Percentiles rank a stretch among this genome's conserved stretches.
phyloP scores from a whole-genome alignment of 1,140 invertebrate genomes.

The Drosophila yakuba region DNA sequence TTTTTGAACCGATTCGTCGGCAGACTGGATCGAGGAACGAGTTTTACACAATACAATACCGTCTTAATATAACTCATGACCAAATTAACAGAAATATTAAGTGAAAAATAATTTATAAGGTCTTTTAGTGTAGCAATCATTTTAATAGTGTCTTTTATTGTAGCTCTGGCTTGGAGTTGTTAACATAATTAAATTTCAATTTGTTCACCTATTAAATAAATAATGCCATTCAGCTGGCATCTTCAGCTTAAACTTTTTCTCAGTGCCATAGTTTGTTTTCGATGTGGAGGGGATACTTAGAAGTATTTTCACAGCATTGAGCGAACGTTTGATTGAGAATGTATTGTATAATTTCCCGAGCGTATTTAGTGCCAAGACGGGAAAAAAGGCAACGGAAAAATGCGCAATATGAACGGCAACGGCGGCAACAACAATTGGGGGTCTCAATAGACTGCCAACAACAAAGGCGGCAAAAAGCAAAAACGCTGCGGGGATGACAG shows the following conservation, averaged over 20 bases:
- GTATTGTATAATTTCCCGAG: conserved; percentile 81
- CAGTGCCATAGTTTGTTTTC: conserved; percentile 1
- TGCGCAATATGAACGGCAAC: conserved; percentile 24
- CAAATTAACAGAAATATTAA: no score
- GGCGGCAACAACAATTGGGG: conserved; percentile 7
- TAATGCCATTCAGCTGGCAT: no score
- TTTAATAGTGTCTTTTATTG: no score
- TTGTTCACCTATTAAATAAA: no score
- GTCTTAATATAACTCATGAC: no score
- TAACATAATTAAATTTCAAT: no score
- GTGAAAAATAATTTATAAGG: no score
- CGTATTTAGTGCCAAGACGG: conserved; percentile 78
- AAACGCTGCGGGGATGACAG: conserved; percentile 10
- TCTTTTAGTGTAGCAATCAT: no score
- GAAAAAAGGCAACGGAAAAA: conserved; percentile 45
- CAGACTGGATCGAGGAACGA: no score
- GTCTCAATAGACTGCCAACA: conserved; percentile 26
- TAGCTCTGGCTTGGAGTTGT: no score
- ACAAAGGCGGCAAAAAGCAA: conserved; percentile 27
- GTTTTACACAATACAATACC: no score
- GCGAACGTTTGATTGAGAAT: conserved; percentile 79
- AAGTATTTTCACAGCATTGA: conserved; percentile 78
- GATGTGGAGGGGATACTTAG: conserved; percentile 47
- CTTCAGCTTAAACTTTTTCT: background rate
- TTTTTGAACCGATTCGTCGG: no score